Conservation (phyloP, 2,888 invertebrate genomes). For the Megastigmus dorsalis region DNA sequence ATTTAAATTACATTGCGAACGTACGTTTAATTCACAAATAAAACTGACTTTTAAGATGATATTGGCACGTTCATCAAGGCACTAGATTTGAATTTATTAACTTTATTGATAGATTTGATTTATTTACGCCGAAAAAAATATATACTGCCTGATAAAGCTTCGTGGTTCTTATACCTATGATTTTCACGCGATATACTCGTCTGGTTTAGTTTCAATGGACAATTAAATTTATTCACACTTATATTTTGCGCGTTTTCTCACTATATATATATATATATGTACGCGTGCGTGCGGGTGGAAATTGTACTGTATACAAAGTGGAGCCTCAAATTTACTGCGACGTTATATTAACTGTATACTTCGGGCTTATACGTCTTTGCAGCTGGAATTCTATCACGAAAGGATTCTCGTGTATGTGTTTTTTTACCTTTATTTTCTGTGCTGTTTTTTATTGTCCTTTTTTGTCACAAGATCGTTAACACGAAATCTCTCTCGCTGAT, state of each 20-base stretch:
- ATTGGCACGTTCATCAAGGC: too few species aligned
- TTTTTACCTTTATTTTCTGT: slow-evolving; percentile 45
- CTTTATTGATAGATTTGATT: too few species aligned
- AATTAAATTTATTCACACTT: slow-evolving; percentile 59
- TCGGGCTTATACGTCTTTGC: slow-evolving; percentile 45
- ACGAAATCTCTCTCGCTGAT: slow-evolving; percentile 44
- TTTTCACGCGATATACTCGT: neutral
- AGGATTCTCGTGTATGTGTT: slow-evolving; percentile 41
- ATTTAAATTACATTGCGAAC: too few species aligned
- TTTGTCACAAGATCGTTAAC: slow-evolving; percentile 37
- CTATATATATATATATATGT: too few species aligned
- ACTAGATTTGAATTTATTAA: too few species aligned
- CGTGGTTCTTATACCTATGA: neutral
- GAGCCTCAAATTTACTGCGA: slow-evolving; percentile 16
- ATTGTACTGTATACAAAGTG: slow-evolving; percentile 7
- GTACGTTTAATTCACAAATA: too few species aligned
- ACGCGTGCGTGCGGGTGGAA: slow-evolving; percentile 13
- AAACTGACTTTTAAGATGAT: too few species aligned
- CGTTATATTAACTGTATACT: slow-evolving; percentile 37
- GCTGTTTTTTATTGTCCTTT: slow-evolving; percentile 46
- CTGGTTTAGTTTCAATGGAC: slow-evolving; percentile 16
- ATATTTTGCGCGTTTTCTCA: slow-evolving; percentile 33
- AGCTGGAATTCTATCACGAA: slow-evolving; percentile 27
- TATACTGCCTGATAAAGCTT: too few species aligned
- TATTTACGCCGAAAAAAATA: too few species aligned